A percentile compares a stretch with the other conserved stretches of the same genome.
Evolutionary conservation across 2,113 vertebrate genomes (phyloP).

Genomic region (Conger conger): DNA sequence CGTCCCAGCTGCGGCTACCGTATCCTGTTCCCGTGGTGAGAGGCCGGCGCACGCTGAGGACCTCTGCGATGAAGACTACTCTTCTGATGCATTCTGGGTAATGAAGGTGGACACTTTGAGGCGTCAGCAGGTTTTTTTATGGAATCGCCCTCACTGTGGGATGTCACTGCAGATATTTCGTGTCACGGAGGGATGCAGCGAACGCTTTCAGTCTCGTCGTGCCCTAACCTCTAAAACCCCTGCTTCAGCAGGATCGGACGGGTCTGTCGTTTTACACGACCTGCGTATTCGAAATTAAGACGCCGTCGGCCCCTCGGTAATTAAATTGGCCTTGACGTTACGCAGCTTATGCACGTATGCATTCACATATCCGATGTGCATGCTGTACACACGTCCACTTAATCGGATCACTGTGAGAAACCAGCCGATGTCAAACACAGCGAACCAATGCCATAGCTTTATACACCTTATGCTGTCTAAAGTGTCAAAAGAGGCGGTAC

Average conservation of each 20-base stretch:
- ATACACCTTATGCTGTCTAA: background rate
- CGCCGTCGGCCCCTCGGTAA: slow-evolving; percentile 2
- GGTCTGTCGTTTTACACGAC: slow-evolving; percentile 35
- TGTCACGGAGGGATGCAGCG: slow-evolving; percentile 48
- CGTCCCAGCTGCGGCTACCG: background rate
- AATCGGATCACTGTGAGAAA: background rate
- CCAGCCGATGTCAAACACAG: background rate
- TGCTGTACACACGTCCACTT: background rate
- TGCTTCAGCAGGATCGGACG: slow-evolving; percentile 59
- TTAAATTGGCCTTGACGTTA: background rate
- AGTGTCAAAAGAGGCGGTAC: background rate
- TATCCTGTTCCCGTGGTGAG: background rate
- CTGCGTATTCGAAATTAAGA: slow-evolving; percentile 29
- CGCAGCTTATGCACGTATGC: background rate
- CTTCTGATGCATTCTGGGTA: slow-evolving; percentile 53
- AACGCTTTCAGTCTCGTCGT: slow-evolving; percentile 43
- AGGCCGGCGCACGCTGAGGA: background rate
- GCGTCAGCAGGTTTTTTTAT: slow-evolving; percentile 62
- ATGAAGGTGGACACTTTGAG: slow-evolving; percentile 48
- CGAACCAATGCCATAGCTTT: background rate
- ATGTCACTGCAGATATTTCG: slow-evolving; percentile 62
- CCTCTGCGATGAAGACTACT: slow-evolving; percentile 36
- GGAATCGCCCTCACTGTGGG: slow-evolving; percentile 49
- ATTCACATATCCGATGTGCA: background rate
- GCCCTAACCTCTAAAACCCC: slow-evolving; percentile 53